Conservation (phyloP, 1,140 invertebrate species). For the Drosophila ficusphila region DNA sequence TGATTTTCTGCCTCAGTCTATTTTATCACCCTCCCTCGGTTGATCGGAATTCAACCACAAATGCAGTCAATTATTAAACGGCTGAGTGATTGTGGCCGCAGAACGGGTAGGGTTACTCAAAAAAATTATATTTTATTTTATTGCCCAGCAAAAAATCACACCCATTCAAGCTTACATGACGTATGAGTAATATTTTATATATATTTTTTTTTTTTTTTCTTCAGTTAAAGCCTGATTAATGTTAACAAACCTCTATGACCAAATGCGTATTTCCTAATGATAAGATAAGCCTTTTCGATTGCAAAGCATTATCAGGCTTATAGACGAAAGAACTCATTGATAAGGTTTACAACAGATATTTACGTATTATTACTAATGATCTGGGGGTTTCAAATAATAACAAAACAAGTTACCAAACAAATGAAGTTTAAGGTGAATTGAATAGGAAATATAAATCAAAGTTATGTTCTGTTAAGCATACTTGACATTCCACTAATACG, state of each 20-base stretch:
- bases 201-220: background rate
- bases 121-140: background rate
- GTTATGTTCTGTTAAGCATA: background rate
- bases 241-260: constrained; percentile 3
- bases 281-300: constrained; percentile 31
- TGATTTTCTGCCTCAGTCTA: constrained; percentile 3
- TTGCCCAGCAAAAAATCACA: background rate
- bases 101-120: background rate
- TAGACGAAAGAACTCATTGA: background rate
- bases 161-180: background rate
- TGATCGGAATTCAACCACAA: constrained; percentile 19
- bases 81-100: constrained; percentile 47
- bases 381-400: background rate
- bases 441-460: constrained; percentile 9
- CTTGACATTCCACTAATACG: constrained; percentile 13
- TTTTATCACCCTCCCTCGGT: constrained; percentile 9
- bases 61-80: constrained; percentile 66
- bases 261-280: constrained; percentile 31
- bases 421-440: background rate
- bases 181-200: background rate
- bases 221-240: constrained; percentile 29
- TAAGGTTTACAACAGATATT: constrained; percentile 22
- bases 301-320: constrained; percentile 1
- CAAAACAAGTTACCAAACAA: background rate
- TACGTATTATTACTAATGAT: background rate